phyloP scores from a whole-genome alignment of 2,888 invertebrate species.

The Hetaerina titia region DNA sequence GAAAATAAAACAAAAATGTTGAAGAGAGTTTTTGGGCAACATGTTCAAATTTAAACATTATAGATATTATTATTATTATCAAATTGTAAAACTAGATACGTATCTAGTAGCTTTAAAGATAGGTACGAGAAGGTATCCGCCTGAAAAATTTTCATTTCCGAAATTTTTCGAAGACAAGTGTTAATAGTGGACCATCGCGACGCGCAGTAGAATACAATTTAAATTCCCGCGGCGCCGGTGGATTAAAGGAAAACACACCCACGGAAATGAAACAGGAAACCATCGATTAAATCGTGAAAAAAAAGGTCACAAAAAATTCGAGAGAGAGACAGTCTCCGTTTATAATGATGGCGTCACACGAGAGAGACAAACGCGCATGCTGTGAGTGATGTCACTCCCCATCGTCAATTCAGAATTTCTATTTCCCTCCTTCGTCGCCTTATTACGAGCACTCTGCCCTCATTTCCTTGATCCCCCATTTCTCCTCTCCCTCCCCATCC shows the following conservation, averaged over 20 bases:
- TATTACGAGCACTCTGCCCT: constrained; percentile 32
- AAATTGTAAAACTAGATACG: too few relatives aligned
- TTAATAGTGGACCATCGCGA: neutral
- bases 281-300: constrained; percentile 33
- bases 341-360: constrained; percentile 39
- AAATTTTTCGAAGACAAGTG: neutral
- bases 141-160: neutral
- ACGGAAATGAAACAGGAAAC: constrained; percentile 35
- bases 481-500: neutral
- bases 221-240: constrained; percentile 29
- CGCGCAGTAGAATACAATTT: neutral
- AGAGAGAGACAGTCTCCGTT: constrained; percentile 22
- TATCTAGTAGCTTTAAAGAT: too few relatives aligned
- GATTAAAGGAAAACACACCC: constrained; percentile 34
- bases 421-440: constrained; percentile 26
- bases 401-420: constrained; percentile 35
- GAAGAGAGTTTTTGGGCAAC: too few relatives aligned
- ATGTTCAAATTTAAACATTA: too few relatives aligned
- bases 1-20: too few relatives aligned
- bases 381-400: constrained; percentile 29
- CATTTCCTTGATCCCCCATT: constrained; percentile 5
- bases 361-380: neutral
- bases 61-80: too few relatives aligned
- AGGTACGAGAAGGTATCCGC: too few relatives aligned
- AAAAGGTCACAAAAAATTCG: constrained; percentile 1